Conservation (phyloP, 2,888 invertebrate genomes). For the Eilema caniola region DNA sequence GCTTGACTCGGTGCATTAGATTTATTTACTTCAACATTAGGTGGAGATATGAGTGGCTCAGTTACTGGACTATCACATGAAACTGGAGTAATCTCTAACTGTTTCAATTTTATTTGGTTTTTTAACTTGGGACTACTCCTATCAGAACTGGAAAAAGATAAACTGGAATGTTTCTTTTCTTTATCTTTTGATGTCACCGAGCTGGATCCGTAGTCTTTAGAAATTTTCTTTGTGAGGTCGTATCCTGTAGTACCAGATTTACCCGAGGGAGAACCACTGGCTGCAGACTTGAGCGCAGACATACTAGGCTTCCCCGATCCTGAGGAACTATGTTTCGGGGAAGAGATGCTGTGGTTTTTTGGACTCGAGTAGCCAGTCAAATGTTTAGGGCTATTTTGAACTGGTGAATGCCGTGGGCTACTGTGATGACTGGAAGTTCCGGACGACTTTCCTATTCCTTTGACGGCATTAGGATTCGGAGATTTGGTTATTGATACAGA, state of each 20-base stretch:
- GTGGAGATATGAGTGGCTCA: conserved; percentile 81
- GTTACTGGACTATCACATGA: conserved; percentile 82
- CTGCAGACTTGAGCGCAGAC: conserved; percentile 94
- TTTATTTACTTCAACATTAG: conserved; percentile 87
- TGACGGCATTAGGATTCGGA: conserved; percentile 80
- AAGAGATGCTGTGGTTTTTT: conserved; percentile 92
- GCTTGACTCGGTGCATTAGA: conserved; percentile 88
- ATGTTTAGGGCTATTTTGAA: conserved; percentile 92
- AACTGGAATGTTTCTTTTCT: conserved; percentile 85
- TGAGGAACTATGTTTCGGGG: conserved; percentile 92
- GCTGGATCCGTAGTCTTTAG: conserved; percentile 80
- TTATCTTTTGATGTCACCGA: conserved; percentile 82
- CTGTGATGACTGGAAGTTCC: conserved; percentile 86
- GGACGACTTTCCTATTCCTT: conserved; percentile 79
- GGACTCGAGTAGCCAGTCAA: conserved; percentile 90
- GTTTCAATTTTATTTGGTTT: conserved; percentile 90
- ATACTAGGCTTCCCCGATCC: conserved; percentile 95
- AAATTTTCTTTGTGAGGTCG: conserved; percentile 85
- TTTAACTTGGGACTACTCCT: conserved; percentile 90
- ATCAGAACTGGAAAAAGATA: conserved; percentile 84
- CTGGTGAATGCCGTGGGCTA: conserved; percentile 93
- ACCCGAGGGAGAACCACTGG: conserved; percentile 89
- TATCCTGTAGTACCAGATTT: conserved; percentile 86
- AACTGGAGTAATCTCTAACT: conserved; percentile 87
- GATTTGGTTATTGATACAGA: conserved; percentile 89